Evolutionary conservation across 92 coral and sea anemone genomes (phyloP), one percentile per base, ranked within the genome.

Genomic region (Epizoanthus ramosus): DNA sequence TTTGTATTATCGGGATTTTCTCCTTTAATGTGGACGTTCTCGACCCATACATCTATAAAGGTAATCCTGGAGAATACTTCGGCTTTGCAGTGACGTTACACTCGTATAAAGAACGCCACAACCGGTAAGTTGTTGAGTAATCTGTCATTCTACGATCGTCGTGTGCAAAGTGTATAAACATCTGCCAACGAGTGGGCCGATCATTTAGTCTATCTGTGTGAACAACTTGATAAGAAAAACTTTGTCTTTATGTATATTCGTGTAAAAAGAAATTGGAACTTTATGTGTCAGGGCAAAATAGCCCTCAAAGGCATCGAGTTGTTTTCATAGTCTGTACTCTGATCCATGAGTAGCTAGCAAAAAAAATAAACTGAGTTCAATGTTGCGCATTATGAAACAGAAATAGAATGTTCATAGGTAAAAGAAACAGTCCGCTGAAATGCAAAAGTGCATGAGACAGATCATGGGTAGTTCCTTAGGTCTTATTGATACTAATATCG

Each of bases 81-180:
- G 97, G 97, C 19, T 93, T 85, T 61, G 52, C 94, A 6, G 92
- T 93, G 6, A 83, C 94, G 2, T 68, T 93, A 3, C 94, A 93
- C 83, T 3, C 35, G 8, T 41, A 19, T 37, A 0, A 19, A 37
- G 5, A 23, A 22, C 35, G 59, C 3, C 35, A 61, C 15, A 77
- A 77, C n/a, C 60, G 82, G 82, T 77, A 21, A 77, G 82, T 75
- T 28, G 37, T 33, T 58, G 12, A 83, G 91, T 80, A 22, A 12
- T 68, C 57, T 71, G 75, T 71, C 28, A 71, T 71, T 28, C 10
- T 6, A 0, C 28, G 43, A 5, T 67, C 47, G 43, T 37, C 43
- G 43, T 37, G 43, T 31, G 0, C 43, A 37, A 37, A 12, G 23
- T 35, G 72, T 5, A 28, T 28, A 28, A 37, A 37, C 43, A 37